phyloP scores from a whole-genome alignment of 2,113 vertebrate species.

The Erythrocercus mccallii region DNA sequence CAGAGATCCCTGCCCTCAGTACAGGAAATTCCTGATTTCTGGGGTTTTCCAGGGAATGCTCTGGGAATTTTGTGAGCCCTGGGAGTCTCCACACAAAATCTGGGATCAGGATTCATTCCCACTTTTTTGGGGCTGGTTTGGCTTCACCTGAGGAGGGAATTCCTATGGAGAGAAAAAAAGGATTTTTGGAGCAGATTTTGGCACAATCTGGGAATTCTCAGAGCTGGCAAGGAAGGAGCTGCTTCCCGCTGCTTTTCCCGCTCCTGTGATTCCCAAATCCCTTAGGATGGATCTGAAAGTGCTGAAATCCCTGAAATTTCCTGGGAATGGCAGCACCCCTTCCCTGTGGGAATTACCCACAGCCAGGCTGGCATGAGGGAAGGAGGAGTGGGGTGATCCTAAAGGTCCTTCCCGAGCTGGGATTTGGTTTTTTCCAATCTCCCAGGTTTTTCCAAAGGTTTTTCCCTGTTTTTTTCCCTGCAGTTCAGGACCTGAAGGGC shows the following conservation, averaged over 20 bases:
- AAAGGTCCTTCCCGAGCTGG: not conserved
- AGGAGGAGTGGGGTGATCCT: not conserved
- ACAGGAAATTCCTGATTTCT: rapidly evolving
- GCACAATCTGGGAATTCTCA: not conserved
- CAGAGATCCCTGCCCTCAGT: rapidly evolving
- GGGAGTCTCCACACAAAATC: not conserved
- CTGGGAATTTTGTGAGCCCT: not conserved
- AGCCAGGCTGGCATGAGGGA: too few species aligned
- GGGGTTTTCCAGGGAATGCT: not conserved
- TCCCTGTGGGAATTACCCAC: not conserved
- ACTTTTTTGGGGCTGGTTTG: not conserved
- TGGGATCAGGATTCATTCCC: not conserved
- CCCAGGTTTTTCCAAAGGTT: not conserved
- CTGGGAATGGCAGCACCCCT: not conserved
- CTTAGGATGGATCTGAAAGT: not conserved
- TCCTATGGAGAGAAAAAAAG: too few species aligned
- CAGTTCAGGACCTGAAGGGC: not conserved
- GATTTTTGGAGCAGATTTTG: not conserved
- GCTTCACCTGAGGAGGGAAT: not conserved
- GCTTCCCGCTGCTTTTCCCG: too few species aligned
- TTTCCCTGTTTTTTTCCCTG: not conserved
- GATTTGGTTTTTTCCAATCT: not conserved
- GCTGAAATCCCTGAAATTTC: too few species aligned
- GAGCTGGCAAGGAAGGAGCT: not conserved
- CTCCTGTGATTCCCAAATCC: not conserved